These are phyloP conservation scores for Caenorhabditis becei DNA, from an alignment of 2,888 invertebrate species.

Conservation along the genomic window DNA sequence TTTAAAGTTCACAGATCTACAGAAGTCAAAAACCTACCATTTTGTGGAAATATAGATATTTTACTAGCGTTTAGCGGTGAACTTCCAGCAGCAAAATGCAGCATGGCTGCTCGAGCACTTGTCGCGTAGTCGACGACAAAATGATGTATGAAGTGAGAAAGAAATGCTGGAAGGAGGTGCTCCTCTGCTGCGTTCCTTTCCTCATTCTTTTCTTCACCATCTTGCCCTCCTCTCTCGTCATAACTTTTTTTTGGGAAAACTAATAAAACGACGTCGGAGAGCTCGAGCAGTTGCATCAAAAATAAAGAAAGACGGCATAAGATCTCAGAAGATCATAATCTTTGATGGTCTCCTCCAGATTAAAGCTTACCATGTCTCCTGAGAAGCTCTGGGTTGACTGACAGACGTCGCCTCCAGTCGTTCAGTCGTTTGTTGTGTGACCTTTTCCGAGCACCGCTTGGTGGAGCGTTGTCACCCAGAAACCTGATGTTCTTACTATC, in stretches of 20 bases:
- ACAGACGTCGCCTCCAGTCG: constrained; percentile 62
- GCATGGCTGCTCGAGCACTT: constrained; percentile 21
- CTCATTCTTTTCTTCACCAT: neutral
- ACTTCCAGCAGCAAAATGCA: constrained; percentile 35
- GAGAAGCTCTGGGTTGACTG: constrained; percentile 62
- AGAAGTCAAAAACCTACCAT: constrained; percentile 20
- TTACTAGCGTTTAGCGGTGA: constrained; percentile 43
- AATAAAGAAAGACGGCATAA: neutral
- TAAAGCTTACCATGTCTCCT: constrained; percentile 25
- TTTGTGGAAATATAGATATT: constrained; percentile 33
- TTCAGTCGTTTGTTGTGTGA: constrained; percentile 36
- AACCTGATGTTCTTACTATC: constrained; percentile 72
- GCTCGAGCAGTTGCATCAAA: constrained; percentile 1
- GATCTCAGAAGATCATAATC: constrained; percentile 5
- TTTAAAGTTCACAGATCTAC: neutral
- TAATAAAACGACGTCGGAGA: constrained; percentile 25
- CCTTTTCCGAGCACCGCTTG: constrained; percentile 29
- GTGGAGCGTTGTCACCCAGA: constrained; percentile 43
- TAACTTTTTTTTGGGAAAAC: constrained; percentile 33
- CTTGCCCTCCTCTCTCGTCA: constrained; percentile 20
- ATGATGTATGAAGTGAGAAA: constrained; percentile 56
- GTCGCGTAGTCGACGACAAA: constrained; percentile 29
- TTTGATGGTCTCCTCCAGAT: neutral
- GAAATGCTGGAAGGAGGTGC: constrained; percentile 12
- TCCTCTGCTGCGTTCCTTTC: constrained; percentile 14